Conservation (phyloP, 2,113 vertebrate species). For the Todiramphus chloris region DNA sequence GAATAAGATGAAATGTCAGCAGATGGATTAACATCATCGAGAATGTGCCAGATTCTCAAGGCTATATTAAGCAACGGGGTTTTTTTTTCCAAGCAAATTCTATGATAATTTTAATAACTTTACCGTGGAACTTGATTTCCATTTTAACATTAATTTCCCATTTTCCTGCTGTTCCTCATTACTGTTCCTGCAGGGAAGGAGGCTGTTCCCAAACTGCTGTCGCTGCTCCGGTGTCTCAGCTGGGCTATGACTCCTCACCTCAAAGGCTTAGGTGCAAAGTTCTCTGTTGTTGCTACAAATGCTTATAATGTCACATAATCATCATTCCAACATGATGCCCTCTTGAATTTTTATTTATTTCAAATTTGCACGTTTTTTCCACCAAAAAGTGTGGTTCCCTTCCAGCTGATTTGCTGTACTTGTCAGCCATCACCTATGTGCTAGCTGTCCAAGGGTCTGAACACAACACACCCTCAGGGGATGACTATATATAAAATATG, state of each 20-base stretch:
- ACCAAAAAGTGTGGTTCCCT: background rate
- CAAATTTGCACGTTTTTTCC: background rate
- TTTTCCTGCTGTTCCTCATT: background rate
- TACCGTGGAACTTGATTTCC: background rate
- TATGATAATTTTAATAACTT: conserved; percentile 53
- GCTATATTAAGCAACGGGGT: conserved; percentile 55
- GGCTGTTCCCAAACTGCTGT: background rate
- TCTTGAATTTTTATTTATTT: background rate
- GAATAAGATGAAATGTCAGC: conserved; percentile 60
- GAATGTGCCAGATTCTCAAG: conserved; percentile 57
- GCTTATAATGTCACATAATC: background rate
- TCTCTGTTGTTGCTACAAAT: rapidly evolving
- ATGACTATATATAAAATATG: conserved; percentile 46
- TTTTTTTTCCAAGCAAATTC: conserved; percentile 33
- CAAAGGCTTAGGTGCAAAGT: background rate
- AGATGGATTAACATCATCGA: conserved; percentile 51
- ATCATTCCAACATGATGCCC: background rate
- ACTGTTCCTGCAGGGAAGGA: background rate
- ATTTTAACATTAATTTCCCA: background rate
- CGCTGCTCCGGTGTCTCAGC: background rate
- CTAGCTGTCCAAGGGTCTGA: conserved; percentile 11
- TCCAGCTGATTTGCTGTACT: background rate
- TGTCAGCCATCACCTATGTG: conserved; percentile 44
- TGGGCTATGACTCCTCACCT: background rate
- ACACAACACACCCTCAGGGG: conserved; percentile 24